These are phyloP conservation scores for Drosophila sulfurigaster DNA, from an alignment of 1,140 invertebrate genomes.

Conservation along the genomic window DNA sequence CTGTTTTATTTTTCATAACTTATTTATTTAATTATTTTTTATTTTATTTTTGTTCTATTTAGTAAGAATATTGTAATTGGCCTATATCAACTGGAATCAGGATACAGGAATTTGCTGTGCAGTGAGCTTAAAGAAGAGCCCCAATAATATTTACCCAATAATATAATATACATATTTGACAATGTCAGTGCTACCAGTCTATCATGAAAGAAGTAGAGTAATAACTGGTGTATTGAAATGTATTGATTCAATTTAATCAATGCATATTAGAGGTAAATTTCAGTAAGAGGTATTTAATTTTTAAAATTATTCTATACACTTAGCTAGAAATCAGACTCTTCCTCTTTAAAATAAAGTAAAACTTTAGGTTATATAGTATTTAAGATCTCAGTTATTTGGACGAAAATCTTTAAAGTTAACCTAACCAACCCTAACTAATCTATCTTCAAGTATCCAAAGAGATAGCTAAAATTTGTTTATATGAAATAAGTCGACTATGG, in stretches of 20 bases:
- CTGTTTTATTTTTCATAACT: conserved; percentile 3
- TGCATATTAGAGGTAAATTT: neutral
- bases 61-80: conserved; percentile 4
- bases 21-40: conserved; percentile 2
- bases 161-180: neutral
- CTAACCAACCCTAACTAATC: too few species aligned
- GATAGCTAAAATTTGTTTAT: too few species aligned
- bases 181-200: neutral
- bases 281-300: neutral
- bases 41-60: conserved; percentile 8
- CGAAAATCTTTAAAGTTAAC: too few species aligned
- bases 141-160: neutral
- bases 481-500: too few species aligned
- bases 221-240: neutral
- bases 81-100: conserved; percentile 1
- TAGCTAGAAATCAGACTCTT: too few species aligned
- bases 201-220: neutral
- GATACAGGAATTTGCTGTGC: neutral
- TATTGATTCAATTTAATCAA: neutral
- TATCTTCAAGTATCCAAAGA: too few species aligned
- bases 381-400: too few species aligned
- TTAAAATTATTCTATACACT: neutral
- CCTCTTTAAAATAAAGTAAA: too few species aligned
- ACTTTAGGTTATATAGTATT: too few species aligned
- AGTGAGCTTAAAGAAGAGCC: neutral